Evolutionary conservation across 2,113 vertebrate species (phyloP), one percentile per base, ranked within the genome.

Genomic region (Engystomops pustulosus): DNA sequence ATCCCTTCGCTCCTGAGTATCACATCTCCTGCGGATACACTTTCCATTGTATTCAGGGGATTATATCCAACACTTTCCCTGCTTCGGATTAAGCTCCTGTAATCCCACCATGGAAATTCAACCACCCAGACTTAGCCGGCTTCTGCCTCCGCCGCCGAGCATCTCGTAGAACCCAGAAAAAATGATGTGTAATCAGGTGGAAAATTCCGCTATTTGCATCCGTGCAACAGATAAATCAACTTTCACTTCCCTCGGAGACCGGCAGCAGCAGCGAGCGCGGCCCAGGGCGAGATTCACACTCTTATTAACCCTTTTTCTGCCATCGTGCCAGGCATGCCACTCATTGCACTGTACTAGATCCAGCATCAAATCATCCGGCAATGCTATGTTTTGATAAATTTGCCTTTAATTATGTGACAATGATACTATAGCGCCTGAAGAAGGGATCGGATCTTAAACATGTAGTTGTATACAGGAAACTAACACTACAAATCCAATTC

Each of bases 171-270:
- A 89, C 90, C 90, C 89, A 89, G 92, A 93, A 92, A 93, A 93
- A 91, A 91, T 74, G 83, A 86, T 92, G 91, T 87, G 88, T 91
- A 91, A 90, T 90, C 82, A 85, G 89, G 89, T 88, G 91, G 91
- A 94, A 92, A 92, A 91, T 90, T 88, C 89, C 89, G 80, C 89
- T 86, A 92, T 94, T 94, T 94, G 91, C 92, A 93, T 94, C 88
- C 86, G 88, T 88, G 91, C 90, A 91, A 91, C 77, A 92, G 90
- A 89, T 88, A 90, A 91, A 91, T 79, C 86, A 87, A 88, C 88
- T 94, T 94, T 94, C 93, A 86, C 90, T 95, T 94, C 94, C 91
- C 89, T 89, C 92, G 91, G 34, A 53, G 44, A 81, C 25, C 23
- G 25, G 49, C 58, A 51, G 79, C 58, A 17, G 60, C 27, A 14